Percentiles rank a stretch among this genome's conserved stretches.
phyloP scores from a whole-genome alignment of 1,140 invertebrate species.

The Meloidogyne hapla region DNA sequence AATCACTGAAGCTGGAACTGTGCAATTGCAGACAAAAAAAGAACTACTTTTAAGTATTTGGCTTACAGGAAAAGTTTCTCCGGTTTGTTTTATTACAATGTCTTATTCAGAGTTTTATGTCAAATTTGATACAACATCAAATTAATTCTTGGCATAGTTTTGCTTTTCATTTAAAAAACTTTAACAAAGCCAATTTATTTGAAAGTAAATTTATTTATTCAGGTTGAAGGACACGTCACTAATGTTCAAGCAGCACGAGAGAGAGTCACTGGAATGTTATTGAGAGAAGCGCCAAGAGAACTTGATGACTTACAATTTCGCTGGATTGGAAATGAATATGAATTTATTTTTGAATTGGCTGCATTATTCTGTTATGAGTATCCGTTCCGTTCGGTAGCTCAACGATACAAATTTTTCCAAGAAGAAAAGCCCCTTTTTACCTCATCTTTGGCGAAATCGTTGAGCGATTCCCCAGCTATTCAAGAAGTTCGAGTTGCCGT shows the following conservation, averaged over 20 bases:
- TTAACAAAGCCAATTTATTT: no score
- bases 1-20: background rate
- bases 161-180: no score
- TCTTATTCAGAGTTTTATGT: no score
- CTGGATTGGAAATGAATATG: conserved; percentile 24
- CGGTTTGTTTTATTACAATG: background rate
- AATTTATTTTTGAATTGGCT: conserved; percentile 20
- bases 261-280: background rate
- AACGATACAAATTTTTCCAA: background rate
- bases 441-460: background rate
- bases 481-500: conserved; percentile 14
- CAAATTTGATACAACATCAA: no score
- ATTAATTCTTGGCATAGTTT: no score
- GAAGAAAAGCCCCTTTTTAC: background rate
- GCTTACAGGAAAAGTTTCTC: background rate
- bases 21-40: conserved; percentile 3
- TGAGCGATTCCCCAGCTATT: background rate
- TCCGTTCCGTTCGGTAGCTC: background rate
- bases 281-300: background rate
- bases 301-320: conserved; percentile 1
- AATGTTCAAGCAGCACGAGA: conserved; percentile 7
- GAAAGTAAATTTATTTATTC: background rate
- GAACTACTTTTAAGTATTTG: conserved; percentile 17
- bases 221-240: background rate
- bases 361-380: conserved; percentile 1